Evolutionary conservation across 2,797 vertebrate genomes (phyloP).

Genomic region (Schizothorax lantsangensis): DNA sequence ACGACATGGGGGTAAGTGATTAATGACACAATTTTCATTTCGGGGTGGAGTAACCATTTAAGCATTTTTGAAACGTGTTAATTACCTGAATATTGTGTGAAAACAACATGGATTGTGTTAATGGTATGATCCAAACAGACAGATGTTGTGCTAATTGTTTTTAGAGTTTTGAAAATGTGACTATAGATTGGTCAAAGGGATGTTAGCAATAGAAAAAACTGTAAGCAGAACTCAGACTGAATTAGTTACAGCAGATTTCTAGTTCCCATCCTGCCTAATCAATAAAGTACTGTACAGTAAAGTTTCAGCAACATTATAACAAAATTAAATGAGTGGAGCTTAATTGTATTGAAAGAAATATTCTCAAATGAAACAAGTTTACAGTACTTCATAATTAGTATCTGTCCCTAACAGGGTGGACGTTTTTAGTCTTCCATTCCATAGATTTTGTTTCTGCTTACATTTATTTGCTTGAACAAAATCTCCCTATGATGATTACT

Average conservation of each 20-base stretch:
- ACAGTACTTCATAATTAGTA: background rate
- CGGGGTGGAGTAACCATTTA: too few species aligned
- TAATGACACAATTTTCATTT: too few species aligned
- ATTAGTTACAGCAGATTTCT: background rate
- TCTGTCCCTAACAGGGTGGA: background rate
- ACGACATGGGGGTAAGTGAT: too few species aligned
- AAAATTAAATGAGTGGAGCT: background rate
- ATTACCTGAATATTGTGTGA: too few species aligned
- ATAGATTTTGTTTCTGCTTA: background rate
- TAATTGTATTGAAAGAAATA: background rate
- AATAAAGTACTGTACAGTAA: background rate
- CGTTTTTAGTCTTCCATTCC: background rate
- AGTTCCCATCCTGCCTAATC: background rate
- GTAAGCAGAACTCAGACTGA: background rate
- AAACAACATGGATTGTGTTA: too few species aligned
- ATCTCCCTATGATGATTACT: background rate
- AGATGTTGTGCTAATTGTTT: too few species aligned
- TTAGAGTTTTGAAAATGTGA: too few species aligned
- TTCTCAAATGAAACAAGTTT: background rate
- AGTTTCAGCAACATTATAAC: background rate
- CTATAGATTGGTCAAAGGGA: too few species aligned
- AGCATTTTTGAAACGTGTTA: too few species aligned
- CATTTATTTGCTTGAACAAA: background rate
- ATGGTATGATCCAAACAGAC: too few species aligned
- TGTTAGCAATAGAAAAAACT: too few species aligned